These are phyloP conservation scores for Rhinella marina DNA, from an alignment of 2,797 vertebrate species.

Conservation along the genomic window DNA sequence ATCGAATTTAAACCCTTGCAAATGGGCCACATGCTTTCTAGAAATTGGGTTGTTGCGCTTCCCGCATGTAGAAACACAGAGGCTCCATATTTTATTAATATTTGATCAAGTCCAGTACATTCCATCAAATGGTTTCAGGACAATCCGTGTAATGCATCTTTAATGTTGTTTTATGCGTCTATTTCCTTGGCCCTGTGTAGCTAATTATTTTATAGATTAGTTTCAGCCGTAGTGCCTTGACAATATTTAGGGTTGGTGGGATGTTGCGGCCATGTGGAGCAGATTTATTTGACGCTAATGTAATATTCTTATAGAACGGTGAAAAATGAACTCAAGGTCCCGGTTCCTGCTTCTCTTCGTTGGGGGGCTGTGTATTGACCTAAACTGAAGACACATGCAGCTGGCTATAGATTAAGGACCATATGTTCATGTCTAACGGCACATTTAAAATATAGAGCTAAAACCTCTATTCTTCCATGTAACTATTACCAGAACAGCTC, in stretches of 20 bases:
- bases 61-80: background rate
- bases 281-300: conserved; percentile 1
- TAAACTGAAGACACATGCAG: background rate
- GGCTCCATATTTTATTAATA: conserved; percentile 25
- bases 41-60: background rate
- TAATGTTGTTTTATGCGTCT: conserved; percentile 13
- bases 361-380: background rate
- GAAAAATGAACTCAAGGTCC: background rate
- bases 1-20: conserved; percentile 16
- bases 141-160: conserved; percentile 27
- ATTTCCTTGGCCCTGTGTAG: conserved; percentile 21
- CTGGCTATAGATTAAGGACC: background rate
- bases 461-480: background rate
- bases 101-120: conserved; percentile 24
- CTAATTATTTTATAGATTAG: conserved; percentile 12
- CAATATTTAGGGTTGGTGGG: background rate
- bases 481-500: background rate
- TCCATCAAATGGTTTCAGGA: conserved; percentile 1
- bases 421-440: background rate
- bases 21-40: background rate
- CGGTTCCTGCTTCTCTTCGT: background rate
- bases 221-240: background rate
- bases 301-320: background rate
- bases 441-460: background rate
- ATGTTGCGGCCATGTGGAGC: conserved; percentile 13